Percentiles rank a stretch among this genome's conserved stretches.
These are phyloP conservation scores for Rhagologus leucostigma DNA, from an alignment of 2,113 vertebrate genomes.

Conservation along the genomic window DNA sequence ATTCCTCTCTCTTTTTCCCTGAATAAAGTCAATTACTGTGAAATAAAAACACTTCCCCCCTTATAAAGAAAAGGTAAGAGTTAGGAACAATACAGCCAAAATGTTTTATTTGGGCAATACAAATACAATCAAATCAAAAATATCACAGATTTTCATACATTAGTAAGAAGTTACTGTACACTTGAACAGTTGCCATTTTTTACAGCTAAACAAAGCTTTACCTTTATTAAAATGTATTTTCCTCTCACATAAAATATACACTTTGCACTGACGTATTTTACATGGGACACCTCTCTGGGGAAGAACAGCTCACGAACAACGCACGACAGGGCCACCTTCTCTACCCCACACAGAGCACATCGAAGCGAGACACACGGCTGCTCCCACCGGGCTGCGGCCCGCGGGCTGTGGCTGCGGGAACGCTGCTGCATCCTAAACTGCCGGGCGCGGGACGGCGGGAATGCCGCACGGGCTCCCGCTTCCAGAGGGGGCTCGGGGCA, in stretches of 20 bases:
- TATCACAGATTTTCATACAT: slow-evolving; percentile 68
- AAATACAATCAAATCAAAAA: slow-evolving; percentile 70
- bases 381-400: background rate
- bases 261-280: slow-evolving; percentile 70
- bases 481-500: background rate
- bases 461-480: background rate
- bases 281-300: slow-evolving; percentile 60
- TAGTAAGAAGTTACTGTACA: slow-evolving; percentile 75
- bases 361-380: slow-evolving; percentile 53
- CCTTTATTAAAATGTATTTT: slow-evolving; percentile 73
- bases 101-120: slow-evolving; percentile 72
- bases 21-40: background rate
- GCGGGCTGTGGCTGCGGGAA: background rate
- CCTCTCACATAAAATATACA: slow-evolving; percentile 70
- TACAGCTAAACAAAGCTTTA: slow-evolving; percentile 67
- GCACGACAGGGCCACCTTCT: slow-evolving; percentile 54
- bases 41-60: background rate
- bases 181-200: slow-evolving; percentile 67
- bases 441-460: too few species aligned
- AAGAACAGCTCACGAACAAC: slow-evolving; percentile 65
- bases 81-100: slow-evolving; percentile 63
- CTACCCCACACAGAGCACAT: slow-evolving; percentile 46
- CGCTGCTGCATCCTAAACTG: background rate
- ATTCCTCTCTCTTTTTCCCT: background rate
- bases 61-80: background rate